These are phyloP conservation scores for Microchrysa polita DNA, from an alignment of 2,888 invertebrate genomes.

Conservation along the genomic window DNA sequence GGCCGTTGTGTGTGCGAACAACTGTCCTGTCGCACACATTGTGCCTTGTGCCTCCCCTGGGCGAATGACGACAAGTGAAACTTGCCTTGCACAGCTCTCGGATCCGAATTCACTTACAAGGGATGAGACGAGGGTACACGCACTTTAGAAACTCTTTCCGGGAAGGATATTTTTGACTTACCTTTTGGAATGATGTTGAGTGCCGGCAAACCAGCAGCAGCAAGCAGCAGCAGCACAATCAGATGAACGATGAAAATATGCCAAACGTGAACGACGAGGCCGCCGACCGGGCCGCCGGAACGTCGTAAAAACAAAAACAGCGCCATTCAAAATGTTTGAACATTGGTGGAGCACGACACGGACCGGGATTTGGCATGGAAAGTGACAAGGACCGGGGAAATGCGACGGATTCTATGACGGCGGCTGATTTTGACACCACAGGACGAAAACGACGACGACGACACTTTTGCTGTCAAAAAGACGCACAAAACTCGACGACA, in stretches of 20 bases:
- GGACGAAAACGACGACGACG: constrained; percentile 3
- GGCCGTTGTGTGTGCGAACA: no score
- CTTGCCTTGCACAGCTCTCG: background rate
- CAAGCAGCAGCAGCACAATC: constrained; percentile 61
- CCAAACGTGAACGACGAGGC: constrained; percentile 64
- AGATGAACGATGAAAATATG: constrained; percentile 65
- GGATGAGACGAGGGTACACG: background rate
- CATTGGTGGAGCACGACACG: constrained; percentile 65
- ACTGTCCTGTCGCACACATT: no score
- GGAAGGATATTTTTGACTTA: constrained; percentile 9
- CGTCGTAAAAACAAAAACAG: constrained; percentile 74
- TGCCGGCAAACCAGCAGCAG: constrained; percentile 19
- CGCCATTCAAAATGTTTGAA: constrained; percentile 78
- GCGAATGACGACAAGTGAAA: no score
- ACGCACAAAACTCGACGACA: no score
- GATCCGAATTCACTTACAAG: background rate
- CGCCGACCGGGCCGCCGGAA: constrained; percentile 66
- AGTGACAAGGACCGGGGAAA: background rate
- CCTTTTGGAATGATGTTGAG: constrained; percentile 8
- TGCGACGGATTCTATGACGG: no score
- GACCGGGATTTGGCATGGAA: constrained; percentile 17
- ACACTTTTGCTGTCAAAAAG: background rate
- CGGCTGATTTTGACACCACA: background rate
- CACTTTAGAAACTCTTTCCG: background rate
- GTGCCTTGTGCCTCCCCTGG: no score